phyloP scores from a whole-genome alignment of 2,888 invertebrate genomes.

The Amphimallon solstitiale region DNA sequence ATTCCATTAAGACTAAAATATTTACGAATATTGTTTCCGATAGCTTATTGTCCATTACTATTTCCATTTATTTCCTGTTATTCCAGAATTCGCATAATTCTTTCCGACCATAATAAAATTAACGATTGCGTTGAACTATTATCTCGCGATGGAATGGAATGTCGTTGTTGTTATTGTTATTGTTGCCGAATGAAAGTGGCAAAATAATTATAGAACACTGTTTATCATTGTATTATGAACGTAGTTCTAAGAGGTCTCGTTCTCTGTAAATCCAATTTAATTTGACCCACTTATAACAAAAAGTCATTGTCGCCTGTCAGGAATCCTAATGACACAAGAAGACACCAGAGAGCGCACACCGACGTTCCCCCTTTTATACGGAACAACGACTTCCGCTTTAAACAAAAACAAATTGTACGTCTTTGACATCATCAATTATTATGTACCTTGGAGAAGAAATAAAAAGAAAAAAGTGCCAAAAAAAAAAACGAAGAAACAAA shows the following conservation, averaged over 20 bases:
- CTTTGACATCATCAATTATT: constrained; percentile 37
- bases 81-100: constrained; percentile 1
- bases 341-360: constrained; percentile 30
- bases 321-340: constrained; percentile 37
- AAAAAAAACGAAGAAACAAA: too few relatives aligned
- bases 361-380: constrained; percentile 16
- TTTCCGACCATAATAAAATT: background rate
- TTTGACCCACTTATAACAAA: constrained; percentile 38
- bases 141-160: constrained; percentile 11
- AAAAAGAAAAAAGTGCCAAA: background rate
- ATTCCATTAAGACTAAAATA: too few relatives aligned
- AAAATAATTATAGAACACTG: constrained; percentile 26
- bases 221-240: constrained; percentile 23
- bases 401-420: constrained; percentile 36
- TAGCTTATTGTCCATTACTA: too few relatives aligned
- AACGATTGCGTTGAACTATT: background rate
- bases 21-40: too few relatives aligned
- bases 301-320: constrained; percentile 30
- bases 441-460: constrained; percentile 10
- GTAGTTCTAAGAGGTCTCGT: constrained; percentile 4
- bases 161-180: background rate
- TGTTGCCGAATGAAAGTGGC: constrained; percentile 8
- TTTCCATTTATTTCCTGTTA: too few relatives aligned
- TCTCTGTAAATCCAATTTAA: constrained; percentile 35
- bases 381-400: constrained; percentile 29